A percentile compares a stretch with the other conserved stretches of the same genome.
These are phyloP conservation scores for Tragelaphus strepsiceros DNA, from an alignment of 2,113 vertebrate species.

Conservation along the genomic window DNA sequence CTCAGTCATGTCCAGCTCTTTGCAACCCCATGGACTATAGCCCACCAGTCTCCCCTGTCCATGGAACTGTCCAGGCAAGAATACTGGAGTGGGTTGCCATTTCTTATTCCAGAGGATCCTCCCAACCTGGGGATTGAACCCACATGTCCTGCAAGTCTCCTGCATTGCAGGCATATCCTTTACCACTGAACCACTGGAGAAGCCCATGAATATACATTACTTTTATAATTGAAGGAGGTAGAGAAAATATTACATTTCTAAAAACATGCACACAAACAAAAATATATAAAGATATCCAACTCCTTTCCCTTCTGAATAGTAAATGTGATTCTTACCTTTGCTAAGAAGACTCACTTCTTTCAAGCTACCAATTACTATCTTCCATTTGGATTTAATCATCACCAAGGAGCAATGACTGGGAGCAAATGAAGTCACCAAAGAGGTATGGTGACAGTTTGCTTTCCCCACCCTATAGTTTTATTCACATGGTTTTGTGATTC, in stretches of 20 bases:
- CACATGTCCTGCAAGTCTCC: not conserved
- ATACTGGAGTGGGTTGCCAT: not conserved
- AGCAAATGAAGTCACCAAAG: not conserved
- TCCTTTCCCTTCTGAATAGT: not conserved
- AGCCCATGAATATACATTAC: not conserved
- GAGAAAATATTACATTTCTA: not conserved
- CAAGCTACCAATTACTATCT: not conserved
- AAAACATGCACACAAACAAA: not conserved
- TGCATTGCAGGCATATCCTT: not conserved
- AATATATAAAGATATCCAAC: not conserved
- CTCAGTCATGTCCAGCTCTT: not conserved
- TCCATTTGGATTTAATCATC: not conserved
- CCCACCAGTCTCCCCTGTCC: not conserved
- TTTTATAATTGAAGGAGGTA: not conserved
- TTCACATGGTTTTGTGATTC: not conserved
- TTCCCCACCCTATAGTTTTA: not conserved
- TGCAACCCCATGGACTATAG: not conserved
- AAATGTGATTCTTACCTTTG: not conserved
- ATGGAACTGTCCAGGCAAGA: not conserved
- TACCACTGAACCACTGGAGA: not conserved
- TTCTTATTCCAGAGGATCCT: not conserved
- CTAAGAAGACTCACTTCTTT: not conserved
- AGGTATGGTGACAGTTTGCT: not conserved
- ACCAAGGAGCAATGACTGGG: not conserved
- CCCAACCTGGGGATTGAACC: not conserved